Evolutionary conservation across 2,797 vertebrate species (phyloP).

Genomic region (Sebastes cheni): DNA sequence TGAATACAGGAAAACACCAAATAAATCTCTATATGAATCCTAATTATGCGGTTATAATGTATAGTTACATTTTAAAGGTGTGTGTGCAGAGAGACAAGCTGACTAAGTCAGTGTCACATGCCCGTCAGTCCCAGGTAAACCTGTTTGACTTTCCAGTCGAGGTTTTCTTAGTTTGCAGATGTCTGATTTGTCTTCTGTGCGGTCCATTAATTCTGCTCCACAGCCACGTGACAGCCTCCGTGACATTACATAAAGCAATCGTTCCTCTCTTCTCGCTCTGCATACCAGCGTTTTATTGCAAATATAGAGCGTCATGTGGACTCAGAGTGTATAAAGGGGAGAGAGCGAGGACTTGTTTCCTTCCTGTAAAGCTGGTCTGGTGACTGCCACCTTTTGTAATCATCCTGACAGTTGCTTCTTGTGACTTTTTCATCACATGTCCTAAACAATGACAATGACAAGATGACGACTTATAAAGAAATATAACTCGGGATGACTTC

Average conservation of each 20-base stretch:
- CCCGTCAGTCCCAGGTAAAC: slow-evolving; percentile 34
- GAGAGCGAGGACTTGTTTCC: neutral
- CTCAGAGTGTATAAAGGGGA: neutral
- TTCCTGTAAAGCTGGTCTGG: slow-evolving; percentile 45
- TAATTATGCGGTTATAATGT: neutral
- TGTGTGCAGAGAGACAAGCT: neutral
- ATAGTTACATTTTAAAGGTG: no score
- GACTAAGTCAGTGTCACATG: slow-evolving; percentile 36
- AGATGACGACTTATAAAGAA: slow-evolving; percentile 3
- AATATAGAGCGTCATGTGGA: slow-evolving; percentile 21
- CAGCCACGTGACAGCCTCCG: slow-evolving; percentile 20
- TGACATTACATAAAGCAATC: neutral
- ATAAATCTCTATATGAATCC: neutral
- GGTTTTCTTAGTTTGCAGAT: neutral
- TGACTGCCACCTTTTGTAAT: slow-evolving; percentile 32
- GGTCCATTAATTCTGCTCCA: neutral
- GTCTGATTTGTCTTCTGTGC: neutral
- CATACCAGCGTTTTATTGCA: neutral
- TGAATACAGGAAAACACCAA: neutral
- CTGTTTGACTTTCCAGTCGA: slow-evolving; percentile 23
- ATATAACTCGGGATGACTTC: neutral
- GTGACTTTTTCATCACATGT: slow-evolving; percentile 38
- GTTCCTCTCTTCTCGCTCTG: neutral
- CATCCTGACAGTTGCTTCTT: slow-evolving; percentile 1
- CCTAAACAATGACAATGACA: neutral